Base-by-base conservation (phyloP, 2,888 invertebrate species). In the Resseliella maxima region DNA sequence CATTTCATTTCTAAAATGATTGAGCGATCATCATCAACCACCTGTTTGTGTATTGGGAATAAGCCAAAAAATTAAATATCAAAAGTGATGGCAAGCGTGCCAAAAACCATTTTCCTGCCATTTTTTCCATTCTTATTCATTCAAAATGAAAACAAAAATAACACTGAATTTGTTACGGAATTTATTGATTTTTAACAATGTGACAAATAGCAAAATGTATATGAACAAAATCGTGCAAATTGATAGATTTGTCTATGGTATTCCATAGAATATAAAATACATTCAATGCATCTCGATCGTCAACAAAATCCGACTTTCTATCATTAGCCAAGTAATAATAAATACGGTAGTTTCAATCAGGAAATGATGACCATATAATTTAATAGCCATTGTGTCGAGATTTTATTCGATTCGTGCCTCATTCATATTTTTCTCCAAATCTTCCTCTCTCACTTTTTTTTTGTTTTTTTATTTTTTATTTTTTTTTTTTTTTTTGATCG, bases 321-420 rank as follows among this genome's bases (percentile, higher is more conserved):
- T 72, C 15, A 72, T 72, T 12, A 0, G n/a, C 31, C 5, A 31
- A 3, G 72, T 35, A n/a, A 50, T 24, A 35, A 72, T 72, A 72
- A 72, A 72, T 72, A 72, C 72, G 72, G 72, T 72, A 72, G 72
- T 72, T 72, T 72, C 72, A 72, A 72, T 72, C 72, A 72, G 72
- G 72, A 72, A 72, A 72, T 72, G 72, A 72, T 31, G 72, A 72
- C 72, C 72, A 72, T 72, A 72, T 72, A 72, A 72, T 72, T 72
- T 72, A 72, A 72, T 72, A 72, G 72, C 72, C n/a, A 72, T 72
- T 72, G 72, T 72, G 31, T 35, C 0, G 15, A 27, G 72, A 72
- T 72, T 59, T 27, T 1, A 24, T 27, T 72, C 15, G 2, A 59
- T 59, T 59, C 24, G 3, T 24, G n/a, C 10, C 50, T 2, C 50